phyloP scores from a whole-genome alignment of 2,888 invertebrate species.

The Drosophila recens region DNA sequence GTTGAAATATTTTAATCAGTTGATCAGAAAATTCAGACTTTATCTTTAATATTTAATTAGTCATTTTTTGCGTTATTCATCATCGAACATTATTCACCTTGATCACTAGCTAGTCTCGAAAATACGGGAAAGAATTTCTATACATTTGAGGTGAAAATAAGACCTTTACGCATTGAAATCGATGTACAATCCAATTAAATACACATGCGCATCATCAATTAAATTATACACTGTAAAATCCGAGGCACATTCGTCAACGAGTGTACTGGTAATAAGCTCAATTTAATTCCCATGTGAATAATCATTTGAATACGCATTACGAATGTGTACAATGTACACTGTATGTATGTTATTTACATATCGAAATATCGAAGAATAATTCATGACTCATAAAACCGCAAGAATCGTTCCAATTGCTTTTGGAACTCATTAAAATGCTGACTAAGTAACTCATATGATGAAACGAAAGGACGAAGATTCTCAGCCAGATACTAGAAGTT shows the following conservation, averaged over 20 bases:
- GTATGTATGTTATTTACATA: slow-evolving; percentile 18
- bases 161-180: slow-evolving; percentile 3
- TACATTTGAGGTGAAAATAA: background rate
- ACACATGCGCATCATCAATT: slow-evolving; percentile 18
- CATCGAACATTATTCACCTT: background rate
- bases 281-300: slow-evolving; percentile 13
- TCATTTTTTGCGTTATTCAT: too few species aligned
- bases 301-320: slow-evolving; percentile 1
- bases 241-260: background rate
- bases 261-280: slow-evolving; percentile 16
- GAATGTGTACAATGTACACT: background rate
- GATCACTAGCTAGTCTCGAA: too few species aligned
- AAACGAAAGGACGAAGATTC: background rate
- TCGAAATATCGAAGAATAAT: slow-evolving; percentile 11
- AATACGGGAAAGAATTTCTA: too few species aligned
- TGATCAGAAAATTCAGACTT: too few species aligned
- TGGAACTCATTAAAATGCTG: slow-evolving; percentile 28
- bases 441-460: slow-evolving; percentile 16
- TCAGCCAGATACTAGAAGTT: slow-evolving; percentile 31
- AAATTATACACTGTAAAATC: background rate
- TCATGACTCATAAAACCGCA: slow-evolving; percentile 42
- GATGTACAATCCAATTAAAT: slow-evolving; percentile 16
- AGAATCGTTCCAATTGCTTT: slow-evolving; percentile 31
- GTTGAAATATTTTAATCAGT: too few species aligned
- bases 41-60: too few species aligned